phyloP scores from a whole-genome alignment of 2,113 vertebrate species.

The Saccopteryx leptura region DNA sequence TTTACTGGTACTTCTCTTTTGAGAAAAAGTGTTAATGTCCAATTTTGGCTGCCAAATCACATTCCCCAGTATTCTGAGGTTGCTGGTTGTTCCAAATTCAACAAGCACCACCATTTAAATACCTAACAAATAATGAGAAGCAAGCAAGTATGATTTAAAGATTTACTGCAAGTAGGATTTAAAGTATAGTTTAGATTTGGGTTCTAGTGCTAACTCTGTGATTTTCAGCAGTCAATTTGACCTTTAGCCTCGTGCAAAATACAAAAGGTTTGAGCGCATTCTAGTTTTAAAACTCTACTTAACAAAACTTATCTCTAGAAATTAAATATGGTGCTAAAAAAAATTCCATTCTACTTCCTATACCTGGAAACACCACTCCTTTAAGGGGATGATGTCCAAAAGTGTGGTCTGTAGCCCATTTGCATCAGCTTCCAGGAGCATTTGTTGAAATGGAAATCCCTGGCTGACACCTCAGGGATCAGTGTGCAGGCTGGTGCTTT shows the following conservation, averaged over 20 bases:
- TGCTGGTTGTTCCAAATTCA: background rate
- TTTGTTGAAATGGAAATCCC: background rate
- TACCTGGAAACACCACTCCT: background rate
- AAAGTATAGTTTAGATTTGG: background rate
- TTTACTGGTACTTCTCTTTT: background rate
- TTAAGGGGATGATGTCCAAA: background rate
- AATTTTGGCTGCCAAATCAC: background rate
- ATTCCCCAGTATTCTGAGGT: slow-evolving; percentile 5
- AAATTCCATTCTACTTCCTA: background rate
- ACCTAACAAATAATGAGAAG: background rate
- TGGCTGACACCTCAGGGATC: background rate
- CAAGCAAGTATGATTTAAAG: background rate
- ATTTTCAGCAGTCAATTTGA: background rate
- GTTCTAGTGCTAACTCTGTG: background rate
- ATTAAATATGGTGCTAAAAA: background rate
- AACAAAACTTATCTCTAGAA: slow-evolving; percentile 22
- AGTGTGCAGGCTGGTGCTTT: background rate
- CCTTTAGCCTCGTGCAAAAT: slow-evolving; percentile 41
- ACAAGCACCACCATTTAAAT: background rate
- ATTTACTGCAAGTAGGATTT: background rate
- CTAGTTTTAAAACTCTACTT: slow-evolving; percentile 1
- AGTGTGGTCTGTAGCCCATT: background rate
- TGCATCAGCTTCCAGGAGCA: background rate
- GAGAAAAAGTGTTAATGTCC: background rate
- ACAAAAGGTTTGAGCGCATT: background rate